Evolutionary conservation across 2,888 invertebrate genomes (phyloP).

Genomic region (Sipha maydis): DNA sequence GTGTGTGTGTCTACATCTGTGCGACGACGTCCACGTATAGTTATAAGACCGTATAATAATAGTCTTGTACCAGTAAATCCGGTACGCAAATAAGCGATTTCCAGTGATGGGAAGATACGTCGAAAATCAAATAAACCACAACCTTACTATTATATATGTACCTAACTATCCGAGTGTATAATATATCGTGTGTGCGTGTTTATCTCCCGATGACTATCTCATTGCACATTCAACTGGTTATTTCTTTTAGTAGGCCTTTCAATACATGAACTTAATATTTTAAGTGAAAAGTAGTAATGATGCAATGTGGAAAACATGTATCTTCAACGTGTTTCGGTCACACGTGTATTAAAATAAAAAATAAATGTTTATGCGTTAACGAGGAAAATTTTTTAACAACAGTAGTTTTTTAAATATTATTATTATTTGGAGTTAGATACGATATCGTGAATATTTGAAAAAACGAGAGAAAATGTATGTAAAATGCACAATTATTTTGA

Average conservation of each 20-base stretch:
- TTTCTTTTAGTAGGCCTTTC: not conserved
- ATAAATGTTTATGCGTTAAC: not conserved
- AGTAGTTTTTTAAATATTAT: not conserved
- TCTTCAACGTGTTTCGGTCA: not conserved
- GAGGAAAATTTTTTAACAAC: not conserved
- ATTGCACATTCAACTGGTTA: not conserved
- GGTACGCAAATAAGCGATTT: slow-evolving; percentile 21
- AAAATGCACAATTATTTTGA: slow-evolving; percentile 1
- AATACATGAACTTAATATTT: not conserved
- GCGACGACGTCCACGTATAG: not conserved
- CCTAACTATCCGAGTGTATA: no score
- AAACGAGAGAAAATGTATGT: not conserved
- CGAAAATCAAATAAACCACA: slow-evolving; percentile 31
- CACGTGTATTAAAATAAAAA: not conserved
- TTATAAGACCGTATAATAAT: not conserved
- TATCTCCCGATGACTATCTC: not conserved
- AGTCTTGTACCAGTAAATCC: slow-evolving; percentile 24
- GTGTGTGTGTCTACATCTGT: not conserved
- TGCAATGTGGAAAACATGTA: not conserved
- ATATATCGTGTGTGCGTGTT: not conserved
- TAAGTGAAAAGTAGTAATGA: not conserved
- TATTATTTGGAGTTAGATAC: not conserved
- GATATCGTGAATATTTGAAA: not conserved
- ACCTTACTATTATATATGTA: not conserved
- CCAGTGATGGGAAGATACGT: not conserved